phyloP scores from a whole-genome alignment of 2,888 invertebrate genomes.

The Noctuana brunneofusca region DNA sequence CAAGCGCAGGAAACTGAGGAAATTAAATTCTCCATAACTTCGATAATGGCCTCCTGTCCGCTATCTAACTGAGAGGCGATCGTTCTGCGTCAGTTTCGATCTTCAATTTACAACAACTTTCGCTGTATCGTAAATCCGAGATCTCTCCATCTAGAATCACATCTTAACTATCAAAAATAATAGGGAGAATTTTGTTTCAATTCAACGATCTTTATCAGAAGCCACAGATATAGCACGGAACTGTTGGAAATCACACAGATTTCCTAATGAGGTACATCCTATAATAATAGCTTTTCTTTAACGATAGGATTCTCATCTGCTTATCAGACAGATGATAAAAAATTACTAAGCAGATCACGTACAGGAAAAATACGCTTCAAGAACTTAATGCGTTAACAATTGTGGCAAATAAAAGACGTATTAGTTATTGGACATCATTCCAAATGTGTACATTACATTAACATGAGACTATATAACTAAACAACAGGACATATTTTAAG shows the following conservation, averaged over 20 bases:
- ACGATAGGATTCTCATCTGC: neutral
- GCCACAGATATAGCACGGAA: neutral
- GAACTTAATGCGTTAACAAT: neutral
- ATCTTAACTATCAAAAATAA: slow-evolving; percentile 27
- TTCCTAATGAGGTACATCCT: neutral
- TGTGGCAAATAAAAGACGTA: neutral
- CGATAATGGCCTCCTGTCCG: slow-evolving; percentile 31
- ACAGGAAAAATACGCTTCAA: neutral
- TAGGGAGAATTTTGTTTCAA: slow-evolving; percentile 19
- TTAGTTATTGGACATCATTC: neutral
- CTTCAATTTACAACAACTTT: slow-evolving; percentile 34
- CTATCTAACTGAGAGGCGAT: slow-evolving; percentile 25
- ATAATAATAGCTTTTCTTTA: neutral
- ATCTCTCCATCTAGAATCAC: slow-evolving; percentile 25
- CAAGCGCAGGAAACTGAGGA: slow-evolving; percentile 23
- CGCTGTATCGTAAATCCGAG: slow-evolving; percentile 20
- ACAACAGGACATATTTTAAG: too few relatives aligned
- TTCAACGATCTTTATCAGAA: slow-evolving; percentile 9
- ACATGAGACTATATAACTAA: too few relatives aligned
- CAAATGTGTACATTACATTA: too few relatives aligned
- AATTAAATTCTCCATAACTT: slow-evolving; percentile 31
- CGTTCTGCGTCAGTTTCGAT: slow-evolving; percentile 32
- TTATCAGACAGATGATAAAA: slow-evolving; percentile 1
- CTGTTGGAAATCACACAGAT: neutral
- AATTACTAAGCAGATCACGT: neutral